Base-by-base conservation (phyloP, 2,797 vertebrate species). In the Enteromius fasciolatus region DNA sequence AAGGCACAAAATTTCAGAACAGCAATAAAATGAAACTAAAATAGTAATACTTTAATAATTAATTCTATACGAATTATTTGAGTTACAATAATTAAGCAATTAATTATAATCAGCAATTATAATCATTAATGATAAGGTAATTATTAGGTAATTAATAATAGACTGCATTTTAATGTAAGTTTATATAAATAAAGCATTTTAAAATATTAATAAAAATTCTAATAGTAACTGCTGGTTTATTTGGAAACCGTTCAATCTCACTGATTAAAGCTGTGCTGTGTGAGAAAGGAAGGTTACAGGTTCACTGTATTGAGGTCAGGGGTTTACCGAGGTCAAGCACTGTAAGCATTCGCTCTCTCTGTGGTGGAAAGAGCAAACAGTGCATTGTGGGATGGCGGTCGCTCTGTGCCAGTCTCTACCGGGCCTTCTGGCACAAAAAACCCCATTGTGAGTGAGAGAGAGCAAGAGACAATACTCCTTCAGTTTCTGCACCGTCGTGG, bases 351-450 rank as follows among this genome's bases (percentile, higher is more conserved):
- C 89, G 82, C 89, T 86, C 61, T 76, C 81, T 87, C 88, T 90
- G 89, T 91, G 88, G 1, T 25, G 79, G 41, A 74, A 15, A 75
- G 59, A 67, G 81, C 84, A 80, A 80, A 91, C 87, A 85, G 52
- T 87, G 87, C 90, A 90, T 88, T 89, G 88, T 91, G 88, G 90
- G 89, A 88, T 15, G 78, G 86, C 78, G 87, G 83, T 52, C 84
- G 69, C 83, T 83, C 89, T 86, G 93, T 93, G 90, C 93, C 93
- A 93, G 92, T 83, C 92, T 83, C 86, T 87, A 89, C 83, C 48
- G 88, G 36, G 70, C 84, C 87, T 87, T 86, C 77, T 28, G 85
- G 68, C 84, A 72, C 81, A 87, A 90, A 80, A 39, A 87, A 88
- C 78, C 80, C 74, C 52, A 75, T 67, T 78, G 74, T 81, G 77